Conservation (phyloP, 2,797 vertebrate species). For the Rhinella marina region DNA sequence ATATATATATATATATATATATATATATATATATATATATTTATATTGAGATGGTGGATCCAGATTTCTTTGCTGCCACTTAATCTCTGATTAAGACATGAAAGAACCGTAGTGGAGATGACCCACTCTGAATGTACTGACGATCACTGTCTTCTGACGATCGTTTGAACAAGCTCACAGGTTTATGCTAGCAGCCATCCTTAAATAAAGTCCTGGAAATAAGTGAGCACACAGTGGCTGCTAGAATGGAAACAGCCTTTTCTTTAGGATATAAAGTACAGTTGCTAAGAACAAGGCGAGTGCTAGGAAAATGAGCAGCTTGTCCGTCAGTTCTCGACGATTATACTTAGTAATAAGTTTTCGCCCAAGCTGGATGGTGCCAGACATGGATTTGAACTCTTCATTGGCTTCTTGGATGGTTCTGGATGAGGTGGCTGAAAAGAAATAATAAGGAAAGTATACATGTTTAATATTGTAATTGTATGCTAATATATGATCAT, state of each 20-base stretch:
- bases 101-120: not conserved
- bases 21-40: too few species aligned
- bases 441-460: not conserved
- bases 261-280: slow-evolving; percentile 95
- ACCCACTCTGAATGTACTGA: not conserved
- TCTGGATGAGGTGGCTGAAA: slow-evolving; percentile 86
- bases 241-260: slow-evolving; percentile 93
- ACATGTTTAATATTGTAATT: too few species aligned
- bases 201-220: not conserved
- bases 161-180: not conserved
- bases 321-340: slow-evolving; percentile 92
- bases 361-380: slow-evolving; percentile 92
- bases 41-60: not conserved
- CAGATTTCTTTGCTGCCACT: not conserved
- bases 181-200: not conserved
- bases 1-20: too few species aligned
- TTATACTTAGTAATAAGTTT: slow-evolving; percentile 98
- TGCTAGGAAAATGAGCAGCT: slow-evolving; percentile 94
- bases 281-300: slow-evolving; percentile 93
- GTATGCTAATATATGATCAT: too few species aligned
- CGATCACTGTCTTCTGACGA: not conserved
- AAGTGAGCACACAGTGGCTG: slow-evolving; percentile 62
- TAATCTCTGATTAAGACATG: not conserved
- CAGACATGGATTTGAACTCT: slow-evolving; percentile 96
- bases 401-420: slow-evolving; percentile 94